Evolutionary conservation across 2,888 invertebrate species (phyloP).

Genomic region (Drosophila parthenogenetica): DNA sequence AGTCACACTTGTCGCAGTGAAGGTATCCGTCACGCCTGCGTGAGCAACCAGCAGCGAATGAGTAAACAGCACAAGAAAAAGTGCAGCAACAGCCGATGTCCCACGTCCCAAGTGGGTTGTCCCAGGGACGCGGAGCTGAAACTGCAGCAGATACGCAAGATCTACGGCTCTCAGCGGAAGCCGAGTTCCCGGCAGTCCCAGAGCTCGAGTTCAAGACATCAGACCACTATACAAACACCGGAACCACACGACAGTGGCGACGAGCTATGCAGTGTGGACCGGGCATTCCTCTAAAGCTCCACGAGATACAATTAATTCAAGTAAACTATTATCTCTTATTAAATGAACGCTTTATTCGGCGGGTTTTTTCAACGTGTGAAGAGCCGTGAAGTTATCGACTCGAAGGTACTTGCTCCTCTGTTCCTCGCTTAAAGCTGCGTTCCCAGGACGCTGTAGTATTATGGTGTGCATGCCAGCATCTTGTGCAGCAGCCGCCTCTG

Average conservation of each 20-base stretch:
- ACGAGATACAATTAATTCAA: slow-evolving; percentile 4
- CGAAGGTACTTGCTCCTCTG: slow-evolving; percentile 86
- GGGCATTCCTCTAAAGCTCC: slow-evolving; percentile 74
- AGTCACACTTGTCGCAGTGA: slow-evolving; percentile 81
- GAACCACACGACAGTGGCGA: slow-evolving; percentile 78
- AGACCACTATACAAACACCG: slow-evolving; percentile 42
- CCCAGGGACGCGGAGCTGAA: slow-evolving; percentile 50
- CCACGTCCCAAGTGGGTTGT: background rate
- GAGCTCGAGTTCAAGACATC: slow-evolving; percentile 38
- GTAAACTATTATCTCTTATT: slow-evolving; percentile 9
- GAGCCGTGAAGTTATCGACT: slow-evolving; percentile 86
- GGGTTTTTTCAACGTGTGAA: slow-evolving; percentile 26
- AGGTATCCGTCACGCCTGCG: slow-evolving; percentile 75
- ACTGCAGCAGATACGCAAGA: slow-evolving; percentile 68
- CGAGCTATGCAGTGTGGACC: slow-evolving; percentile 82
- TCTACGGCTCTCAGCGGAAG: slow-evolving; percentile 64
- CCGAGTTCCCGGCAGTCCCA: slow-evolving; percentile 67
- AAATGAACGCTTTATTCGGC: slow-evolving; percentile 24
- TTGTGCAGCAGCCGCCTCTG: slow-evolving; percentile 94
- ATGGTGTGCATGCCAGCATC: slow-evolving; percentile 89
- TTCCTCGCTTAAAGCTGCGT: slow-evolving; percentile 88
- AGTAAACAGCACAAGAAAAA: slow-evolving; percentile 59
- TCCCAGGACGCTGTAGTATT: slow-evolving; percentile 92
- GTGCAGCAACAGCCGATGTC: slow-evolving; percentile 44
- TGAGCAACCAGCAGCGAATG: slow-evolving; percentile 62